A percentile compares a stretch with the other conserved stretches of the same genome.
phyloP scores from a whole-genome alignment of 2,797 vertebrate species.

The Scolopax bukidnonensis region DNA sequence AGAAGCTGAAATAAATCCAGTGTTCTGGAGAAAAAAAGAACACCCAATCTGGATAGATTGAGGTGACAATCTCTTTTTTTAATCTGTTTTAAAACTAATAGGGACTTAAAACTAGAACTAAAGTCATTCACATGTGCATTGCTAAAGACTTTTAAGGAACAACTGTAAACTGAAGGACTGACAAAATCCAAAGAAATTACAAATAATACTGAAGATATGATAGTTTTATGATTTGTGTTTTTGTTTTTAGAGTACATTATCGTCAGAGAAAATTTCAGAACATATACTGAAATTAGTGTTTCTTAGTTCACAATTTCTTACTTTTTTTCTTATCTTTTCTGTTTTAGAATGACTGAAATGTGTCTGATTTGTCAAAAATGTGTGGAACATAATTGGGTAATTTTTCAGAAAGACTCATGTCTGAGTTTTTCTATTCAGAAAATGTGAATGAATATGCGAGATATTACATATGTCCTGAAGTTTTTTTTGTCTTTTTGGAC shows the following conservation, averaged over 20 bases:
- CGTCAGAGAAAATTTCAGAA: not conserved
- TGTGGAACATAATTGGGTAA: not conserved
- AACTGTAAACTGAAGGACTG: not conserved
- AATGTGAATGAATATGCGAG: not conserved
- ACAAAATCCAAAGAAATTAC: not conserved
- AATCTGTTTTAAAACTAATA: not conserved
- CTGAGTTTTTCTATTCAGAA: not conserved
- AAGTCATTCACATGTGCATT: not conserved
- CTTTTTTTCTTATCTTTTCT: not conserved
- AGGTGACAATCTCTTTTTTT: not conserved
- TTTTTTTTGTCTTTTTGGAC: not conserved
- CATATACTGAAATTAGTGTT: not conserved
- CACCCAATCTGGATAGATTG: not conserved
- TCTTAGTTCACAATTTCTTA: not conserved
- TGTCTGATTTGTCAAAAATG: not conserved
- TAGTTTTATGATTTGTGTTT: not conserved
- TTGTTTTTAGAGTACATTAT: not conserved
- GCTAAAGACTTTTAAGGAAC: not conserved
- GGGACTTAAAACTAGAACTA: not conserved
- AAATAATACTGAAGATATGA: not conserved
- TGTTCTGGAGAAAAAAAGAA: not conserved
- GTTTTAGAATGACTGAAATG: not conserved
- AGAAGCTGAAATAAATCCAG: not conserved
- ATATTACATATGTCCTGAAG: not conserved
- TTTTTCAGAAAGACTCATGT: not conserved